These are phyloP conservation scores for Malacoctenus gilli DNA, from an alignment of 2,797 vertebrate species.

Conservation along the genomic window DNA sequence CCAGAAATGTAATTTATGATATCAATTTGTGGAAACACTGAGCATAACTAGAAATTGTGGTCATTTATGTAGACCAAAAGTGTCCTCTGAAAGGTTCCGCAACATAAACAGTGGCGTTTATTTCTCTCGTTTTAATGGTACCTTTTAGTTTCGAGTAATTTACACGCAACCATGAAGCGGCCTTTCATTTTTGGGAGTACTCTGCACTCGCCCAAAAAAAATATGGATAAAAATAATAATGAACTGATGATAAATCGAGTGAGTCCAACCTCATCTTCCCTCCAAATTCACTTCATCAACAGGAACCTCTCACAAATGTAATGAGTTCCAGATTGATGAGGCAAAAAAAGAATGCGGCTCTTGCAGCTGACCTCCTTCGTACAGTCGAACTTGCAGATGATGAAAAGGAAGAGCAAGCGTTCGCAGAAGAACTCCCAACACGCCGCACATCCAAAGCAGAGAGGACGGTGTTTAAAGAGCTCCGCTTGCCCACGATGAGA, in stretches of 20 bases:
- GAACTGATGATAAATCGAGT: not conserved
- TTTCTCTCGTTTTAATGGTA: too few species aligned
- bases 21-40: not conserved
- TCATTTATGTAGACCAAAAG: conserved; percentile 6
- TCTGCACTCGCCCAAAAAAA: too few species aligned
- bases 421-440: conserved; percentile 16
- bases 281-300: not conserved
- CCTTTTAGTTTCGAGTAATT: too few species aligned
- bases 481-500: conserved; percentile 23
- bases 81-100: too few species aligned
- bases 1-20: not conserved
- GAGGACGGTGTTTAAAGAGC: conserved; percentile 37
- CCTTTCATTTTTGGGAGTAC: too few species aligned
- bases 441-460: conserved; percentile 11
- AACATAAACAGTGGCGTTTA: too few species aligned
- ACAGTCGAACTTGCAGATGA: conserved; percentile 15
- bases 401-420: conserved; percentile 10
- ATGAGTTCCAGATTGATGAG: conserved; percentile 14
- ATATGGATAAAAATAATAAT: not conserved
- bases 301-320: not conserved
- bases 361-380: conserved; percentile 10
- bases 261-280: not conserved
- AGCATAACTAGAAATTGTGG: not conserved
- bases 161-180: too few species aligned
- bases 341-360: conserved; percentile 9